phyloP scores from a whole-genome alignment of 2,113 vertebrate genomes.

The Sinocyclocheilus grahami region DNA sequence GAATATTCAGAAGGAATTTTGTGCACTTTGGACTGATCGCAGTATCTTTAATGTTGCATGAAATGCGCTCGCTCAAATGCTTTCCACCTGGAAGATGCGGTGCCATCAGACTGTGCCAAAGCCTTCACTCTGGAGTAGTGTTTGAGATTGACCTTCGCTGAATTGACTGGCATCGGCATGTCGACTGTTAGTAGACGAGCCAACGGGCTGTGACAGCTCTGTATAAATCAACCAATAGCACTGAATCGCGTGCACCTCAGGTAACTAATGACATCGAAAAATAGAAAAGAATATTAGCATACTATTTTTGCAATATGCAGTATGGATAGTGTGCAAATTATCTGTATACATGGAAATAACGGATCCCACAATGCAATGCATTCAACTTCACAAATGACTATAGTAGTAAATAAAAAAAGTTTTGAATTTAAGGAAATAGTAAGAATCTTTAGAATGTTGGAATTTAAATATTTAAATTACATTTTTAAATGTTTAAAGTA shows the following conservation, averaged over 20 bases:
- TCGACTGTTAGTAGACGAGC: neutral
- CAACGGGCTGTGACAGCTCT: neutral
- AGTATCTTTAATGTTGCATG: slow-evolving; percentile 37
- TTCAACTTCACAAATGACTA: too few species aligned
- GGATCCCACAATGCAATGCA: neutral
- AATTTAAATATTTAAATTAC: neutral
- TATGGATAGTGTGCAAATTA: neutral
- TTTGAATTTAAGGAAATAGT: neutral
- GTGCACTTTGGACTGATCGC: slow-evolving; percentile 17
- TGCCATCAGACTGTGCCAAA: slow-evolving; percentile 17
- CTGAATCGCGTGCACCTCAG: neutral
- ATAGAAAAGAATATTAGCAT: neutral
- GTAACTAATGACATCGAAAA: neutral
- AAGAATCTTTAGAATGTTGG: neutral
- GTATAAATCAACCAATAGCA: neutral
- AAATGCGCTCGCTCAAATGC: slow-evolving; percentile 9
- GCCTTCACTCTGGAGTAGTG: neutral
- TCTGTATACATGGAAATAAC: neutral
- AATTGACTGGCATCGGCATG: neutral
- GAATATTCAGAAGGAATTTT: neutral
- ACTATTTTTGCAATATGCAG: neutral
- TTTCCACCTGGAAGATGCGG: slow-evolving; percentile 4
- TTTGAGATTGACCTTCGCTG: neutral
- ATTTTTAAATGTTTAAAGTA: neutral
- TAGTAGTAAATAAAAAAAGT: neutral